Evolutionary conservation across 2,113 vertebrate genomes (phyloP).

Genomic region (Anthoscopus minutus): DNA sequence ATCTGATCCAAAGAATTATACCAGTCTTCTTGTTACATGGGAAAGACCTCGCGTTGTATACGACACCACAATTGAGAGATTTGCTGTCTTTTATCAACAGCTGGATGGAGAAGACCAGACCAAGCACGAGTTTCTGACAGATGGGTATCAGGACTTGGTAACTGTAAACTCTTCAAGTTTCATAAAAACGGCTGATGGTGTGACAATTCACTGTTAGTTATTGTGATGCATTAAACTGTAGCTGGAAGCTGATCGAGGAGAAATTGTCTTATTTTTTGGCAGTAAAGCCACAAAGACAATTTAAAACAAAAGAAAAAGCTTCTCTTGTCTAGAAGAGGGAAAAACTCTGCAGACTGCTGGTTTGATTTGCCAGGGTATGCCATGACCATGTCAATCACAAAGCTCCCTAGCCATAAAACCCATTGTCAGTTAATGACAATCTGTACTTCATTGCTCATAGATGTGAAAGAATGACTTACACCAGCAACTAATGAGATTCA

Average conservation of each 20-base stretch:
- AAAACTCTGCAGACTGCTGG: not conserved
- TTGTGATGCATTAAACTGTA: not conserved
- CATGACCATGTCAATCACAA: not conserved
- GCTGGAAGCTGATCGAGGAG: not conserved
- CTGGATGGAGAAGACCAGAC: constrained; percentile 71
- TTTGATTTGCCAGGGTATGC: not conserved
- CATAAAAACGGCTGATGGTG: not conserved
- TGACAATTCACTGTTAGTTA: not conserved
- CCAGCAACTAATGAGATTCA: not conserved
- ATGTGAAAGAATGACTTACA: not conserved
- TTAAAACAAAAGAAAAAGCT: not conserved
- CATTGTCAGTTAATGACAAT: not conserved
- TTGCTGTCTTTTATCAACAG: constrained; percentile 84
- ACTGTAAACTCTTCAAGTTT: constrained; percentile 64
- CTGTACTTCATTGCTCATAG: not conserved
- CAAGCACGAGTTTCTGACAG: constrained; percentile 86
- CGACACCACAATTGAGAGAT: constrained; percentile 87
- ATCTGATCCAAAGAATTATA: constrained; percentile 84
- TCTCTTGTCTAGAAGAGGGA: not conserved
- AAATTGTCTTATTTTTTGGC: not conserved
- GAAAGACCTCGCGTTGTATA: constrained; percentile 93
- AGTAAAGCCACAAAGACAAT: not conserved
- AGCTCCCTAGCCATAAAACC: not conserved
- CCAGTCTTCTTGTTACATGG: constrained; percentile 91
- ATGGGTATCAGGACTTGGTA: constrained; percentile 98